Evolutionary conservation across 2,797 vertebrate species (phyloP).

Genomic region (Lerista edwardsae): DNA sequence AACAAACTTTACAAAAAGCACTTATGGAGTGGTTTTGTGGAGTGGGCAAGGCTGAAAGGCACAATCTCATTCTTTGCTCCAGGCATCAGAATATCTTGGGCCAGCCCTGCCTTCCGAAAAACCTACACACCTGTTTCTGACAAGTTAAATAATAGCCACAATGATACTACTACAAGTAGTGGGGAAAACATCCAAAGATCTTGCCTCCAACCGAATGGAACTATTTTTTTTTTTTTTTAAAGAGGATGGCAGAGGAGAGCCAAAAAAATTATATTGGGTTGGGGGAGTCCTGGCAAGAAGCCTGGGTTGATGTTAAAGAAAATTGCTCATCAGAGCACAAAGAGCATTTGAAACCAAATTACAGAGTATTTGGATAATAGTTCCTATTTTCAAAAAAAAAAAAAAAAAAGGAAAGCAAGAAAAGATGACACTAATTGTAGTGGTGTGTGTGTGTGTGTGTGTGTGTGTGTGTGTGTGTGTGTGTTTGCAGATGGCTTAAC

Average conservation of each 20-base stretch:
- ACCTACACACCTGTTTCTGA: conserved; percentile 33
- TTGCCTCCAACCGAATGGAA: conserved; percentile 48
- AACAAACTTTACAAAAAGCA: no score
- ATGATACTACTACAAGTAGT: conserved; percentile 43
- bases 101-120: conserved; percentile 16
- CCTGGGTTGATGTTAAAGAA: conserved; percentile 76
- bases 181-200: conserved; percentile 43
- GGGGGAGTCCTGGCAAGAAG: conserved; percentile 68
- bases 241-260: conserved; percentile 40
- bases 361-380: conserved; percentile 82
- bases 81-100: no score
- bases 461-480: background rate
- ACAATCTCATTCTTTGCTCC: no score
- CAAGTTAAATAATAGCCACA: conserved; percentile 49
- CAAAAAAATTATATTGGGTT: conserved; percentile 6
- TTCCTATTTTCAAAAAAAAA: conserved; percentile 58
- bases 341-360: conserved; percentile 80
- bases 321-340: conserved; percentile 81
- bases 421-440: conserved; percentile 79
- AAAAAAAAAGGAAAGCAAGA: conserved; percentile 71
- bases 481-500: conserved; percentile 75
- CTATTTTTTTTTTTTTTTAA: background rate
- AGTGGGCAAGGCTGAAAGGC: no score
- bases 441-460: conserved; percentile 21
- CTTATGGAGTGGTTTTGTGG: no score